Base-by-base conservation (phyloP, 2,113 vertebrate species). In the Pogona vitticeps region DNA sequence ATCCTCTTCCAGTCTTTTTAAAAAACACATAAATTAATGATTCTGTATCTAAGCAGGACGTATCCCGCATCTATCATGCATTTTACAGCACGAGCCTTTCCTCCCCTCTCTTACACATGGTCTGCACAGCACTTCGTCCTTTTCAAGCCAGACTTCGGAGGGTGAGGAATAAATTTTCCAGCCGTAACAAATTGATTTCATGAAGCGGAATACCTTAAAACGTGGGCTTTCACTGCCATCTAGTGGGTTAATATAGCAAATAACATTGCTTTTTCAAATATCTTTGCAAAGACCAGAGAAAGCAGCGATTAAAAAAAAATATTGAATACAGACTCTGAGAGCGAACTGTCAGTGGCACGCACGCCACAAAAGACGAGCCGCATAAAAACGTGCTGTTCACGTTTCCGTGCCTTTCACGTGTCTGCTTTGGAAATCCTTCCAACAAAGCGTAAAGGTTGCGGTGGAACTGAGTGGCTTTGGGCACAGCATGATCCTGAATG, bases 221-320 rank as follows among this genome's bases (percentile, higher is more conserved):
- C 5, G n/a, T 13, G 71, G 56, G 33, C 70, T 46, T 67, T 82
- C 33, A 20, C 79, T 86, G 91, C 93, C 93, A 91, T 67, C 93
- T 93, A 56, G 91, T 92, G 95, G 91, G 9, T 31, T 84, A 28
- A 38, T 80, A 33, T 56, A 26, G 87, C 80, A 90, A 13, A 85
- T 89, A 33, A 5, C 68, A 38, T 21, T 76, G 65, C 76, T 61
- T 12, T 77, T 91, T 38, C 21, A 83, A 71, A 77, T 6, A 13
- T 23, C 31, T 42, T 38, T 67, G 18, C 46, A 71, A 52, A 76
- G 20, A 58, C 23, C 28, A 15, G 9, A 15, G 14, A 7, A 7
- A n/a, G 13, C 28, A 31, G n/a, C 38, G 28, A 72, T 63, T 21
- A n/a, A 56, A 67, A 36, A 1, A 63, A 33, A n/a, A 36, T 14